phyloP scores from a whole-genome alignment of 2,888 invertebrate genomes.

The Coelopa pilipes region DNA sequence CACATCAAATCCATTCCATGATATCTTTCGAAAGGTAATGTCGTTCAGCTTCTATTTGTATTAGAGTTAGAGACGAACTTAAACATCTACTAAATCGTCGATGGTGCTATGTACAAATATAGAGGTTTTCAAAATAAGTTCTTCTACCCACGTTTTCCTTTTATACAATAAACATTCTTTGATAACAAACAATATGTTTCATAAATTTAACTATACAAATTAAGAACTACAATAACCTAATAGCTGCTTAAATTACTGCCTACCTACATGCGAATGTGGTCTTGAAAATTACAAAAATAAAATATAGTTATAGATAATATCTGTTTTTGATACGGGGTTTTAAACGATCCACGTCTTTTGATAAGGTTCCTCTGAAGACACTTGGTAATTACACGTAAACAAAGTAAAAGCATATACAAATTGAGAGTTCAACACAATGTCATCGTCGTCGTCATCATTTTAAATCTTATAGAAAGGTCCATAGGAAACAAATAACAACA shows the following conservation, averaged over 20 bases:
- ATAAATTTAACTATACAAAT: slow-evolving; percentile 15
- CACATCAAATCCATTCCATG: background rate
- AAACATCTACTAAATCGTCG: too few relatives aligned
- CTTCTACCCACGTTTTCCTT: too few relatives aligned
- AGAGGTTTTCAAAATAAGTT: background rate
- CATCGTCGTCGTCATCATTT: too few relatives aligned
- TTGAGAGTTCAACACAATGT: too few relatives aligned
- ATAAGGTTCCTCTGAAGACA: background rate
- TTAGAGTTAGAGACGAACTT: too few relatives aligned
- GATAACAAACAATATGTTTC: too few relatives aligned
- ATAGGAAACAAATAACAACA: background rate
- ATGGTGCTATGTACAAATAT: background rate
- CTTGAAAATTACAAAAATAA: slow-evolving; percentile 4
- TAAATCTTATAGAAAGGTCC: too few relatives aligned
- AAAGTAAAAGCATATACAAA: too few relatives aligned
- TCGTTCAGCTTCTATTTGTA: background rate
- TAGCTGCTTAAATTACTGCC: slow-evolving; percentile 55
- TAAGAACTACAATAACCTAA: slow-evolving; percentile 11
- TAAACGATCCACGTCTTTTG: background rate
- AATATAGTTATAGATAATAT: background rate
- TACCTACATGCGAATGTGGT: slow-evolving; percentile 54
- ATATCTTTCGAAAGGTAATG: background rate
- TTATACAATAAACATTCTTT: too few relatives aligned
- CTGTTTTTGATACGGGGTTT: background rate
- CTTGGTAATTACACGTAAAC: background rate